Evolutionary conservation across 1,140 invertebrate species (phyloP).

Genomic region (Elymnias hypermnestra): DNA sequence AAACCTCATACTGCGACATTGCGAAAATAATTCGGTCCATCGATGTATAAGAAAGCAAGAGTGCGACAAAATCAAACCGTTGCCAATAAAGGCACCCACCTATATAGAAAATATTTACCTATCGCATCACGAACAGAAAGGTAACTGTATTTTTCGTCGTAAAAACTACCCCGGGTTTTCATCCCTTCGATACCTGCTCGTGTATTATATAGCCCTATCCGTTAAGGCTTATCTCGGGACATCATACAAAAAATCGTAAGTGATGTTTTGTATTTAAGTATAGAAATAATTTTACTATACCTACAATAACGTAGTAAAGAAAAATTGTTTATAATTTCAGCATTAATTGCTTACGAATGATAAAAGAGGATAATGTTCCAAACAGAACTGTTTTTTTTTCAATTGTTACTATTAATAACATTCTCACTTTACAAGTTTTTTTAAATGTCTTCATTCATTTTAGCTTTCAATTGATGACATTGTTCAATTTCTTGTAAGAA

Average conservation of each 20-base stretch:
- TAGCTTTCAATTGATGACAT: no score
- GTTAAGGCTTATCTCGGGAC: slow-evolving; percentile 38
- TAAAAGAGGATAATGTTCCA: no score
- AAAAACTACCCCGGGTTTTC: slow-evolving; percentile 60
- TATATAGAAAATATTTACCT: slow-evolving; percentile 50
- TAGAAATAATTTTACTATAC: neutral
- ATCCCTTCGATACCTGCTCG: slow-evolving; percentile 52
- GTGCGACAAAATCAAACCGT: slow-evolving; percentile 46
- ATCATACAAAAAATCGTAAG: slow-evolving; percentile 22
- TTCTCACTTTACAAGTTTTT: no score
- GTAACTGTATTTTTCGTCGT: slow-evolving; percentile 57
- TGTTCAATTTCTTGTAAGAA: no score
- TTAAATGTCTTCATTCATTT: no score
- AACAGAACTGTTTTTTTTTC: no score
- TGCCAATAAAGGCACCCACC: slow-evolving; percentile 41
- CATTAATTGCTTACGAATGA: no score
- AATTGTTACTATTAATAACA: no score
- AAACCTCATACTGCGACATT: no score
- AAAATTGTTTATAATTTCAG: no score
- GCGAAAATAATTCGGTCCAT: slow-evolving; percentile 9
- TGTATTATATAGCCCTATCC: slow-evolving; percentile 38
- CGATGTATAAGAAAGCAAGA: slow-evolving; percentile 14
- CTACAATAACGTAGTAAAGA: no score
- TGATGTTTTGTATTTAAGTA: slow-evolving; percentile 1
- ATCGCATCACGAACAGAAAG: slow-evolving; percentile 48